A percentile compares a stretch with the other conserved stretches of the same genome.
Conservation (phyloP, 2,113 vertebrate species). For the Bubo scandiacus region DNA sequence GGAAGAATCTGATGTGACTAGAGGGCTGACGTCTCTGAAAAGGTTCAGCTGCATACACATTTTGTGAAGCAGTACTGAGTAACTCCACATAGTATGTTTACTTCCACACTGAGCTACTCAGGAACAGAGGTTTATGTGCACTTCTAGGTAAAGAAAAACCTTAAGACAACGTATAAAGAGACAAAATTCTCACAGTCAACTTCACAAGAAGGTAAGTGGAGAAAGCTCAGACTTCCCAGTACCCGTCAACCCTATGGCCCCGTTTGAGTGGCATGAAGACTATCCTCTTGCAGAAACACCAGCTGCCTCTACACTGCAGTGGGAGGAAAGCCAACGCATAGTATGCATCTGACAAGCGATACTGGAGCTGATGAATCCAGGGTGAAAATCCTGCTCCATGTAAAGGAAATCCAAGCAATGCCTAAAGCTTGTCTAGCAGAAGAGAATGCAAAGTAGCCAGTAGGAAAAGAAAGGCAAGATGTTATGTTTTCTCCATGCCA, state of each 20-base stretch:
- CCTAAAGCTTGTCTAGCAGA: not conserved
- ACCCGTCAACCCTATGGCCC: not conserved
- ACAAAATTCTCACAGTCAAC: not conserved
- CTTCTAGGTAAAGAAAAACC: not conserved
- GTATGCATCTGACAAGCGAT: not conserved
- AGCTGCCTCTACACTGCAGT: not conserved
- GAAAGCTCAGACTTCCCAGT: not conserved
- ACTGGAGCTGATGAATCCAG: not conserved
- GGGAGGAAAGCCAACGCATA: not conserved
- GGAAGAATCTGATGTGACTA: not conserved
- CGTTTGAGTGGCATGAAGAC: not conserved
- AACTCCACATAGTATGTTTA: not conserved
- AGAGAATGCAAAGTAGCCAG: not conserved
- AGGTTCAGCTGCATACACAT: not conserved
- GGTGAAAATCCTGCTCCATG: not conserved
- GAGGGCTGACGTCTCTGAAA: not conserved
- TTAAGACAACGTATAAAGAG: not conserved
- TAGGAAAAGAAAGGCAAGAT: not conserved
- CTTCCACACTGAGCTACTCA: not conserved
- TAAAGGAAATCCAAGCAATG: not conserved
- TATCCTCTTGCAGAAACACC: not conserved
- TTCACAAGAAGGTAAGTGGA: not conserved
- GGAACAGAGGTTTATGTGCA: not conserved
- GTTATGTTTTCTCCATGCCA: not conserved
- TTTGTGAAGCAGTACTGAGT: not conserved